Evolutionary conservation across 1,140 invertebrate genomes (phyloP), one percentile per base, ranked within the genome.

Genomic region (Drosophila ananassae): DNA sequence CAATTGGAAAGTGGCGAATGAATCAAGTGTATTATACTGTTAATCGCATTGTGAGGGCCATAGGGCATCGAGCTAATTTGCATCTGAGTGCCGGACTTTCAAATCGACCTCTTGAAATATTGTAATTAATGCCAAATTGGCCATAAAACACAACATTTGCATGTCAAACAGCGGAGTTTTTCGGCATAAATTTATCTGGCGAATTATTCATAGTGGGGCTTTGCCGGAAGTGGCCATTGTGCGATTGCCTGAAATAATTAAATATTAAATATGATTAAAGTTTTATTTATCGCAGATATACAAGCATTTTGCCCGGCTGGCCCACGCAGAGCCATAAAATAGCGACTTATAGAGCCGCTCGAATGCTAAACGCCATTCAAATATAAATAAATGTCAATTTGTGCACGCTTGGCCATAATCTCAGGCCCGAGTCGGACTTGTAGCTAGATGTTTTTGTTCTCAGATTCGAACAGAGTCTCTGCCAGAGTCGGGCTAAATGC

Each of bases 71-170:
- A 3, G 21, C 30, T 60, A n/a, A 83, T 79, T 84, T 76, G 55
- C 66, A 82, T 77, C 24, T 64, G 57, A 46, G 51, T 52, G 46
- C 47, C 62, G 47, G 62, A 79, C 78, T 89, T 87, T 89, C 75
- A 68, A 76, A 78, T 48, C 21, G 44, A 34, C 44, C 73, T 39
- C 47, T 73, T 82, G 75, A 82, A 64, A 61, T 79, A 83, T 87
- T 89, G 79, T 87, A 87, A 87, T 87, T 89, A 89, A 87, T 89
- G 83, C 66, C 76, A 90, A 90, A 90, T 90, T 90, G 87, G 81
- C 78, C 54, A 85, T 90, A 90, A 90, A 90, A 90, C 81, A 85
- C 87, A 81, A 90, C 85, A 90, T 90, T 90, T 90, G 81, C 85
- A 90, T 90, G 75, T 82, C 85, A 90, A 90, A 61, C 72, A 89